Base-by-base conservation (phyloP, 2,113 vertebrate genomes). In the Clinocottus analis region DNA sequence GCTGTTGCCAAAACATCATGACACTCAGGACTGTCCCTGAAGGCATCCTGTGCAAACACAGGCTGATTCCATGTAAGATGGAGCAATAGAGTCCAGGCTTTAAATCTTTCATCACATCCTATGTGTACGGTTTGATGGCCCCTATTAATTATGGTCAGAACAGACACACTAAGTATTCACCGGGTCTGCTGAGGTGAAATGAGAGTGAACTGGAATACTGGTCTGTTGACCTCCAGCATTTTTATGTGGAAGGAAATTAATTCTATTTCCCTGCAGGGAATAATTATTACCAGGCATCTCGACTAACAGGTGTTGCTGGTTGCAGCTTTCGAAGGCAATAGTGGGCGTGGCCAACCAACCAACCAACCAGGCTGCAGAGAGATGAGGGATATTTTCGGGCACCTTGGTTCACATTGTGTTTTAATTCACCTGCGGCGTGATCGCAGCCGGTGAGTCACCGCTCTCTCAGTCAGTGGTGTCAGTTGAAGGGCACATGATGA, bases 401-500 rank as follows among this genome's bases (percentile, higher is more conserved):
- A 43, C 16, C 17, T 19, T n/a, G 3, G 27, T 31, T 47, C 8
- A 23, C 1, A 7, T 58, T 14, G 55, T 35, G 75, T 71, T 73
- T 56, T 51, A 43, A 68, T 33, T 29, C 19, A 3, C 1, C n/a
- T 27, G 10, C n/a, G n/a, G n/a, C n/a, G 13, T 47, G 55, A 55
- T n/a, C 1, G 11, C 55, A 12, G 47, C 64, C 41, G n/a, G 60
- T 49, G 63, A 47, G 25, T 47, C 62, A 31, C 43, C 14, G 23
- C 11, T 0, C 8, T 62, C n/a, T 49, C 17, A 23, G 59, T 73
- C 17, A 1, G 19, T n/a, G 27, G 25, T 43, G 51, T 80, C 47
- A 35, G 25, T 29, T 77, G 79, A 81, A 87, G 74, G 86, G 64
- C 84, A 29, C 59, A 49, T 19, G n/a, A 58, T 49, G 75, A 27